phyloP scores from a whole-genome alignment of 2,797 vertebrate species.

The Cercopithecus diana region DNA sequence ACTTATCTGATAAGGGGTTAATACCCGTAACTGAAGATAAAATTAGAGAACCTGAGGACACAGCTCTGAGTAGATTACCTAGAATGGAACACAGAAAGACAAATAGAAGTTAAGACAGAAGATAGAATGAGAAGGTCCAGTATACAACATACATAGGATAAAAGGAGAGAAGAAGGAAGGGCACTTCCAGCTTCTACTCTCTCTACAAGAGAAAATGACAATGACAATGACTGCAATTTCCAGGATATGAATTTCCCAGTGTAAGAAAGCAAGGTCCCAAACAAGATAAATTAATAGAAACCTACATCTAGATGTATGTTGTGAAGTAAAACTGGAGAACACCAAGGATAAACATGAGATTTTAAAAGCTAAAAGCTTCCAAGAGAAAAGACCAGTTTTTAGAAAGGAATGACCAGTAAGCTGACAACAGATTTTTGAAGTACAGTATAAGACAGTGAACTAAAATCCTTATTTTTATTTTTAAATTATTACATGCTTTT shows the following conservation, averaged over 20 bases:
- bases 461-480: background rate
- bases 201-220: background rate
- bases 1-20: background rate
- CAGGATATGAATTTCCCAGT: background rate
- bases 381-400: background rate
- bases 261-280: background rate
- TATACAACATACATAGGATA: background rate
- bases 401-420: background rate
- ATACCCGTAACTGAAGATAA: background rate
- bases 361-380: background rate
- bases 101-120: background rate
- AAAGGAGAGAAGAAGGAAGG: background rate
- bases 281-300: background rate
- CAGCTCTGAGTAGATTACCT: background rate
- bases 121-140: background rate
- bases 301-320: background rate
- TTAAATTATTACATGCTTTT: background rate
- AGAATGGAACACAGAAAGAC: background rate
- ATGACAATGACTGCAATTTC: background rate
- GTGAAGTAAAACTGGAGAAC: background rate
- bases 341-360: background rate
- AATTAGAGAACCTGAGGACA: background rate
- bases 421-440: background rate
- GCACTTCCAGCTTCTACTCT: background rate
- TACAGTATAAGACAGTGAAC: background rate